Percentiles rank a stretch among this genome's conserved stretches.
Conservation (phyloP, 2,113 vertebrate species). For the Microcebus murinus region DNA sequence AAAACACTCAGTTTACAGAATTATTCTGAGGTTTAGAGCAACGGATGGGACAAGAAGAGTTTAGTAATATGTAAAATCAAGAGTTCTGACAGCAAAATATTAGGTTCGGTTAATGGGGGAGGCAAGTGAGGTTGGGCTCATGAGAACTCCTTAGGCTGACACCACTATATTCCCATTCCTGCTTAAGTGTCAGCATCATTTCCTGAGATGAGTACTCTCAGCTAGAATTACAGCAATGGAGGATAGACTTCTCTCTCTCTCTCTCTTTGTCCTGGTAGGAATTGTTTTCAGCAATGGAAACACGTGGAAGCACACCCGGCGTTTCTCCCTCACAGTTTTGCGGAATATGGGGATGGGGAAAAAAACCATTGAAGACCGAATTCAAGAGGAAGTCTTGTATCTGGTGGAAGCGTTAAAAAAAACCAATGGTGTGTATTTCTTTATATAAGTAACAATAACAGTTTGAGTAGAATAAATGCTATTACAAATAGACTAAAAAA, state of each 20-base stretch:
- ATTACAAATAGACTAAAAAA: neutral
- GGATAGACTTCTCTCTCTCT: neutral
- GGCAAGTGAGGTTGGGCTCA: neutral
- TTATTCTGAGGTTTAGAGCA: neutral
- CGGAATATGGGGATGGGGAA: constrained; percentile 85
- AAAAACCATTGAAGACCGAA: constrained; percentile 80
- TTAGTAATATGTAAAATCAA: neutral
- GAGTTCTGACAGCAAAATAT: neutral
- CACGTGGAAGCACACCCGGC: constrained; percentile 67
- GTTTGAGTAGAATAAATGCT: neutral
- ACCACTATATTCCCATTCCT: neutral
- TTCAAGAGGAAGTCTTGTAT: constrained; percentile 79
- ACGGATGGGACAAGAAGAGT: neutral
- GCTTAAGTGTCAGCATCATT: neutral
- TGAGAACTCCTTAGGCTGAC: neutral
- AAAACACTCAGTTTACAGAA: neutral
- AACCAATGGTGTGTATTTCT: constrained; percentile 71
- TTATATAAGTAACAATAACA: neutral
- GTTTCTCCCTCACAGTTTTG: constrained; percentile 79
- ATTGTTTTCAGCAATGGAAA: constrained; percentile 77
- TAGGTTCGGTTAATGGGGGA: neutral
- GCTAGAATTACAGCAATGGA: neutral
- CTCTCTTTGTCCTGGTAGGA: constrained; percentile 48
- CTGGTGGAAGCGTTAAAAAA: constrained; percentile 80
- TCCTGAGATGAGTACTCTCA: neutral